phyloP scores from a whole-genome alignment of 2,797 vertebrate species.

The Vireo griseus region DNA sequence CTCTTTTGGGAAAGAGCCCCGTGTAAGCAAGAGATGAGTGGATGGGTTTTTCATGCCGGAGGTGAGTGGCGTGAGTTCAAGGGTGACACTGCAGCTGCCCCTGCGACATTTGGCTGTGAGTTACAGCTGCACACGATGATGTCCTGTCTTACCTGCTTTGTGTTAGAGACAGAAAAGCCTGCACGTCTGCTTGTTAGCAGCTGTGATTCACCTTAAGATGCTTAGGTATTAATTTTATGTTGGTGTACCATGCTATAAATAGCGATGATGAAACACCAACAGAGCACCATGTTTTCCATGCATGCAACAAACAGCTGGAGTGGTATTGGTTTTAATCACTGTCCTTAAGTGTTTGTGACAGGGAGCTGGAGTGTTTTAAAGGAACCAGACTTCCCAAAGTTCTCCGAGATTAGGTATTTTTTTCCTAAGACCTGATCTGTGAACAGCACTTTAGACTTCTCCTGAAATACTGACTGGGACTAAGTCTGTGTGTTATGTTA shows the following conservation, averaged over 20 bases:
- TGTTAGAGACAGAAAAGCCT: neutral
- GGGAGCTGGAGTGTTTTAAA: neutral
- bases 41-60: neutral
- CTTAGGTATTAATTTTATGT: neutral
- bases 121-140: accelerated
- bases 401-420: neutral
- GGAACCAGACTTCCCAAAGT: neutral
- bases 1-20: neutral
- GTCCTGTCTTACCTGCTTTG: neutral
- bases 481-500: neutral
- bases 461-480: neutral
- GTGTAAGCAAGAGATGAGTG: neutral
- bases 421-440: neutral
- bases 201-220: neutral
- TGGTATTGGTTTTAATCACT: neutral
- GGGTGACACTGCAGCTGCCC: neutral
- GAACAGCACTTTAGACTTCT: neutral
- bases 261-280: neutral
- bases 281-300: neutral
- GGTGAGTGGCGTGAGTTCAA: accelerated
- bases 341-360: neutral
- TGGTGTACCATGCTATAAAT: neutral
- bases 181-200: neutral
- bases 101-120: accelerated
- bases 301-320: neutral